Evolutionary conservation across 2,888 invertebrate genomes (phyloP).

Genomic region (Zelleria hepariella): DNA sequence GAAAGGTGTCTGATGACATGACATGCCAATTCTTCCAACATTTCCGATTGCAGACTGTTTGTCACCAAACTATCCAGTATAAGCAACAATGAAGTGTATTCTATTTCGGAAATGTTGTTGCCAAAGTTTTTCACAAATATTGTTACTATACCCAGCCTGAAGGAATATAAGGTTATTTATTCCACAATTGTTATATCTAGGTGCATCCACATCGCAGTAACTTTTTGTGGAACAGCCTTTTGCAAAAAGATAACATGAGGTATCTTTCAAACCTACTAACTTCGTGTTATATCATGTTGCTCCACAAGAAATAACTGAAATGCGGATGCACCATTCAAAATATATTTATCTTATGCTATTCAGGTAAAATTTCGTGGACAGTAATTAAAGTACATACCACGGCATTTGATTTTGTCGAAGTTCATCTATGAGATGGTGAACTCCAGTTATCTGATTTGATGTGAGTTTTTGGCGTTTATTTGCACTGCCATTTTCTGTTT

Average conservation of each 20-base stretch:
- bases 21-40: constrained; percentile 31
- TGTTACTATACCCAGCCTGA: constrained; percentile 47
- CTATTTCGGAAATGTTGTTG: constrained; percentile 23
- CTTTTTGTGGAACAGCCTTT: too few species aligned
- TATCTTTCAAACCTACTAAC: too few species aligned
- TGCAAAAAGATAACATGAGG: too few species aligned
- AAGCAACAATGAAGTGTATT: constrained; percentile 34
- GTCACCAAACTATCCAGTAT: constrained; percentile 32
- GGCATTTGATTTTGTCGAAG: constrained; percentile 41
- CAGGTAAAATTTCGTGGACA: too few species aligned
- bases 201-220: too few species aligned
- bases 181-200: too few species aligned
- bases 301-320: too few species aligned
- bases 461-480: constrained; percentile 39
- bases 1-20: constrained; percentile 12
- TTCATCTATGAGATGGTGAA: constrained; percentile 45
- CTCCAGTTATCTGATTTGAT: constrained; percentile 40
- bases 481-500: constrained; percentile 21
- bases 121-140: constrained; percentile 39
- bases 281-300: too few species aligned
- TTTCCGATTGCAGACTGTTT: constrained; percentile 34
- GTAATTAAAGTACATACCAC: constrained; percentile 36
- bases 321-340: too few species aligned
- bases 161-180: constrained; percentile 21
- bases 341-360: too few species aligned